Evolutionary conservation across 2,113 vertebrate species (phyloP).

Genomic region (Hydropotes inermis): DNA sequence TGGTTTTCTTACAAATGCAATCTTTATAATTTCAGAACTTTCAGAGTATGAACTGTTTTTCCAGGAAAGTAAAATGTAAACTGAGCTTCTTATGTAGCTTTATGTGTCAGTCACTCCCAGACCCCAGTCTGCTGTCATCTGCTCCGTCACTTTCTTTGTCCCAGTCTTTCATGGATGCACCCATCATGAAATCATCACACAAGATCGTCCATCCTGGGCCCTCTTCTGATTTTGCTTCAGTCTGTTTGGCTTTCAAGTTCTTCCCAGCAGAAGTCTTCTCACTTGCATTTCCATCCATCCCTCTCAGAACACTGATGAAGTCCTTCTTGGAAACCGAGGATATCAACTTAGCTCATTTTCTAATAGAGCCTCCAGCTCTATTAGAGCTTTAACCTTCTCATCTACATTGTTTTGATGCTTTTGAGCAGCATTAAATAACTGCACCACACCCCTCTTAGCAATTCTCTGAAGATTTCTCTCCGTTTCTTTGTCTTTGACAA

Average conservation of each 20-base stretch:
- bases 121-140: neutral
- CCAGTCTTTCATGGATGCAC: slow-evolving; percentile 97
- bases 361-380: too few species aligned
- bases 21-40: slow-evolving; percentile 34
- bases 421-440: too few species aligned
- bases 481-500: too few species aligned
- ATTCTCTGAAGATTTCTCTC: too few species aligned
- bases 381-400: too few species aligned
- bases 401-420: too few species aligned
- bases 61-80: neutral
- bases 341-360: too few species aligned
- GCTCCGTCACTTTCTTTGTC: slow-evolving; percentile 88
- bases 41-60: slow-evolving; percentile 57
- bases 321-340: too few species aligned
- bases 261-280: too few species aligned
- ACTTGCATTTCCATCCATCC: too few species aligned
- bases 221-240: slow-evolving; percentile 77
- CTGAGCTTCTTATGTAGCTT: slow-evolving; percentile 21
- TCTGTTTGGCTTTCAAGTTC: slow-evolving; percentile 41
- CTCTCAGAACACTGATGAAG: too few species aligned
- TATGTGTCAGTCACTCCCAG: slow-evolving; percentile 77
- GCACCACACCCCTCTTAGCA: too few species aligned
- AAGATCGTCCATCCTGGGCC: slow-evolving; percentile 90
- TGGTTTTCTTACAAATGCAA: neutral
- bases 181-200: slow-evolving; percentile 98